A percentile compares a stretch with the other conserved stretches of the same genome.
Evolutionary conservation across 35 echinoderm and acorn worm genomes (phyloP).

Genomic region (Diadema setosum): DNA sequence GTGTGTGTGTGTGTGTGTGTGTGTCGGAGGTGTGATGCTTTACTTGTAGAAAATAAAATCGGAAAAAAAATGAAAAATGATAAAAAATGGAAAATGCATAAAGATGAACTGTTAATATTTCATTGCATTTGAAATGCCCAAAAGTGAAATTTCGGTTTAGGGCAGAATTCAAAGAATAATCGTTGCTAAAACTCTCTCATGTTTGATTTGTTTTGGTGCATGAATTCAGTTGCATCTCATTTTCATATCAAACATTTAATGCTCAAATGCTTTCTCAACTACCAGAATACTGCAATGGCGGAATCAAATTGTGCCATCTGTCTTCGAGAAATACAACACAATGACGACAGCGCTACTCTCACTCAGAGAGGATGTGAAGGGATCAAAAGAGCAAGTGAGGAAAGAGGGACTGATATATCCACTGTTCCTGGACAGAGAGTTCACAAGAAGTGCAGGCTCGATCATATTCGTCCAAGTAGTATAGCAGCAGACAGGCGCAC

Average conservation of each 20-base stretch:
- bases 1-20: too few relatives aligned
- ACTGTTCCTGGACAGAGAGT: slow-evolving; percentile 6
- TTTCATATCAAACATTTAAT: background rate
- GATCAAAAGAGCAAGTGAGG: background rate
- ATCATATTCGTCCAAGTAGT: background rate
- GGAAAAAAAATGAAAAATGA: too few relatives aligned
- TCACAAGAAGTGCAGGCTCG: background rate
- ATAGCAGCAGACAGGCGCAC: background rate
- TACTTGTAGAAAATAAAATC: too few relatives aligned
- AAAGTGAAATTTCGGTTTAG: too few relatives aligned
- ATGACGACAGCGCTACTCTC: slow-evolving; percentile 9
- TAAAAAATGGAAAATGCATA: too few relatives aligned
- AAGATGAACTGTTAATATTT: too few relatives aligned
- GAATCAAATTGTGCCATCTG: background rate
- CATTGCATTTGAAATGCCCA: too few relatives aligned
- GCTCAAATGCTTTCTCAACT: background rate
- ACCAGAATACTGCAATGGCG: background rate
- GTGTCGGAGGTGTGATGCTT: too few relatives aligned
- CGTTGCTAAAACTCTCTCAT: background rate
- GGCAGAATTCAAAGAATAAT: background rate
- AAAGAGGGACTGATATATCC: background rate
- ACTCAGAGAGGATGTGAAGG: background rate
- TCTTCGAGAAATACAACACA: background rate
- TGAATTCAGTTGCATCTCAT: background rate
- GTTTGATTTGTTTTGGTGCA: background rate